These are phyloP conservation scores for Stenurella melanura DNA, from an alignment of 2,888 invertebrate genomes.

Conservation along the genomic window DNA sequence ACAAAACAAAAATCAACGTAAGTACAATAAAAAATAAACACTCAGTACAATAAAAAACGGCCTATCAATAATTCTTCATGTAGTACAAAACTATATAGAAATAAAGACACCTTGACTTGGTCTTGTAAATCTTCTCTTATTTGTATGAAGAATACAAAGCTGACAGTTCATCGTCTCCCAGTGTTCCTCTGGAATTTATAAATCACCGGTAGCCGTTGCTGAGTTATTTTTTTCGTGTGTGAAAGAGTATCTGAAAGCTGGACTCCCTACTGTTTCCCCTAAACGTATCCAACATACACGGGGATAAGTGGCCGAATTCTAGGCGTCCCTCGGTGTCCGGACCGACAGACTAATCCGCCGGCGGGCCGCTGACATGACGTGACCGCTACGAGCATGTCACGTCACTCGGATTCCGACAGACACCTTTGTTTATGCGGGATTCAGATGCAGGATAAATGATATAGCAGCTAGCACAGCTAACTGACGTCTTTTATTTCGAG, in stretches of 20 bases:
- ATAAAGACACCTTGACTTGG: not conserved
- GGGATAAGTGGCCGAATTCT: constrained; percentile 40
- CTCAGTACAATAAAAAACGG: too few relatives aligned
- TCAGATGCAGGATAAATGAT: constrained; percentile 46
- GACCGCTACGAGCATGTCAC: constrained; percentile 69
- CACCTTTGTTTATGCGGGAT: constrained; percentile 65
- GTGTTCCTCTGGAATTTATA: constrained; percentile 53
- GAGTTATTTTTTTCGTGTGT: constrained; percentile 52
- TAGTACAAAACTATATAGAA: not conserved
- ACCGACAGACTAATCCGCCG: constrained; percentile 61
- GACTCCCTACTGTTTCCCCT: constrained; percentile 52
- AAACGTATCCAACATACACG: constrained; percentile 28
- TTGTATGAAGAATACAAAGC: constrained; percentile 44
- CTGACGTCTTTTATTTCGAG: constrained; percentile 53
- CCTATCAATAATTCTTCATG: too few relatives aligned
- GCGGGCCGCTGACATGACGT: constrained; percentile 69
- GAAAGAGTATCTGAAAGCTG: constrained; percentile 46
- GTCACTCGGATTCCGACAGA: constrained; percentile 68
- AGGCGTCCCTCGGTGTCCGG: constrained; percentile 23
- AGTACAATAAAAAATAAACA: too few relatives aligned
- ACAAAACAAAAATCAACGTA: too few relatives aligned
- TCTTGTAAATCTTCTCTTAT: constrained; percentile 10
- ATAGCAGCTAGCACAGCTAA: constrained; percentile 46
- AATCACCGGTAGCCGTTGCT: constrained; percentile 59
- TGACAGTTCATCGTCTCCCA: constrained; percentile 52